Conservation (phyloP, 2,888 invertebrate species). For the Parnassius apollo region DNA sequence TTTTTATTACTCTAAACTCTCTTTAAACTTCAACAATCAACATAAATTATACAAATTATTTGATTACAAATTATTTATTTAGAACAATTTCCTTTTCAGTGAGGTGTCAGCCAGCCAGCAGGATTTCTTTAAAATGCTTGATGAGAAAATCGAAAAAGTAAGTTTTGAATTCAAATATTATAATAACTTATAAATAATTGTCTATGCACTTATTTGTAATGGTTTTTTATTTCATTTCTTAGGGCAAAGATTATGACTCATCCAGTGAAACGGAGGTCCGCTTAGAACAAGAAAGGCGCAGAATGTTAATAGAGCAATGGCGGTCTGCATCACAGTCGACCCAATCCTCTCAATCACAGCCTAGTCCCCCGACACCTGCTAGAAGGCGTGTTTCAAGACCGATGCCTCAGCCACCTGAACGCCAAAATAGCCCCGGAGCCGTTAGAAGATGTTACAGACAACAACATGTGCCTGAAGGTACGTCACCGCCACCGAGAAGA, state of each 20-base stretch:
- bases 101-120: slow-evolving; percentile 94
- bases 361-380: slow-evolving; percentile 66
- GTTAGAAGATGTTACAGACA: slow-evolving; percentile 61
- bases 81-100: slow-evolving; percentile 77
- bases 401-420: slow-evolving; percentile 59
- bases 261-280: slow-evolving; percentile 87
- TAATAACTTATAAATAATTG: not conserved
- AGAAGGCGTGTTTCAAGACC: slow-evolving; percentile 57
- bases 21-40: too few relatives aligned
- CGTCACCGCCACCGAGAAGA: slow-evolving; percentile 68
- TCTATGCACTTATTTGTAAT: not conserved
- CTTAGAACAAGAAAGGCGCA: slow-evolving; percentile 84
- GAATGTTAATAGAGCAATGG: slow-evolving; percentile 87
- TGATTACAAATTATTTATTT: not conserved
- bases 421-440: slow-evolving; percentile 64
- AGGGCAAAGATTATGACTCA: slow-evolving; percentile 92
- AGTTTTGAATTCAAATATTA: not conserved
- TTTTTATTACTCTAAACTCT: too few relatives aligned
- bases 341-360: slow-evolving; percentile 58
- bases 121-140: slow-evolving; percentile 96
- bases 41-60: too few relatives aligned
- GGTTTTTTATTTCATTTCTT: slow-evolving; percentile 25
- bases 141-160: slow-evolving; percentile 94
- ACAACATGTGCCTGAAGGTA: slow-evolving; percentile 62
- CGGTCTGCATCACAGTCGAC: slow-evolving; percentile 84